Base-by-base conservation (phyloP, 2,888 invertebrate species). In the Silvanus unidentatus region DNA sequence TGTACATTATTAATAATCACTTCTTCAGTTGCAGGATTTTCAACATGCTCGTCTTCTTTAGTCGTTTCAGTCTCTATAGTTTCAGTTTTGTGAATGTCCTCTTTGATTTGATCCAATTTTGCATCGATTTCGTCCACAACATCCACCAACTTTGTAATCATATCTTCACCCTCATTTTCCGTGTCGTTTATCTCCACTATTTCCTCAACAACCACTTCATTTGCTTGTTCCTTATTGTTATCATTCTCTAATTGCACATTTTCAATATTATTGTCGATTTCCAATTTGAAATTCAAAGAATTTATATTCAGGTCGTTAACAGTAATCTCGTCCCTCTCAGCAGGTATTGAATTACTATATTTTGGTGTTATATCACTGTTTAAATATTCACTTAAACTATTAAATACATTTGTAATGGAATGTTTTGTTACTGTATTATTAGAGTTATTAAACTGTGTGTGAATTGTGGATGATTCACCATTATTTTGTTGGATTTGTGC, bases 341-440 rank as follows among this genome's bases (percentile, higher is more conserved):
- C 22, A 5, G 22, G 8, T 22, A 22, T 5, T 22, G 22, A 22
- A 22, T 22, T 22, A 22, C 8, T 22, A 22, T 22, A 22, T 22
- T 22, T 52, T n/a, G 55, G 57, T 16, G 42, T 57, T 12, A 71
- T 68, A 48, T 66, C 70, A 2, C 75, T 73, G 56, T 75, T 77
- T 43, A 78, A 68, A 60, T 81, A 82, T 43, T 82, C 81, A 48
- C 80, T 79, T 40, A 82, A 68, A 60, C 80, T 81, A 57, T 75
- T 77, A 53, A 81, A 81, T 16, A 82, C 81, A 58, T 81, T 80
- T 43, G 79, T 79, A 41, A 81, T 80, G 16, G 71, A 70, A 52
- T 72, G 71, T 49, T 72, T 72, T 8, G 63, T 3, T 13, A 37
- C 14, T 4, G n/a, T 32, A 12, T n/a, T 32, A 22, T 22, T 56